phyloP scores from a whole-genome alignment of 2,797 vertebrate species.

The Carduelis carduelis region DNA sequence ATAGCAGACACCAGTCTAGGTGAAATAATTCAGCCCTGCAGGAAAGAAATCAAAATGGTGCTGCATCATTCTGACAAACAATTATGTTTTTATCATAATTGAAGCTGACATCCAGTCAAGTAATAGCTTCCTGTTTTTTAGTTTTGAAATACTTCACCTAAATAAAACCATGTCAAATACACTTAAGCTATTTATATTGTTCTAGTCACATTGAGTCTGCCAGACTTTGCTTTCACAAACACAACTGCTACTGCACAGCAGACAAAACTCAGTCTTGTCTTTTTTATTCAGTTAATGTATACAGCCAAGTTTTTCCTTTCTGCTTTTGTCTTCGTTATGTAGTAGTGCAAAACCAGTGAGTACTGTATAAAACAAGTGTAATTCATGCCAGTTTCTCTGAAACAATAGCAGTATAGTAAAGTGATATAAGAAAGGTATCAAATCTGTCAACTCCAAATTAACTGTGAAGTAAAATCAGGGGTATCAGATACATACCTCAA shows the following conservation, averaged over 20 bases:
- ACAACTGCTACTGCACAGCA: neutral
- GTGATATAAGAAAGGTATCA: neutral
- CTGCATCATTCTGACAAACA: neutral
- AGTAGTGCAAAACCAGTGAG: neutral
- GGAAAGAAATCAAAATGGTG: slow-evolving; percentile 3
- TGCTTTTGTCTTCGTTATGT: neutral
- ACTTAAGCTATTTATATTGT: neutral
- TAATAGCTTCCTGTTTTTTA: slow-evolving; percentile 46
- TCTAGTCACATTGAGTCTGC: neutral
- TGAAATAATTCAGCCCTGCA: slow-evolving; percentile 25
- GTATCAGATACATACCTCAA: neutral
- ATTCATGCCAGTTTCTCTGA: neutral
- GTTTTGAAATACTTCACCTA: slow-evolving; percentile 25
- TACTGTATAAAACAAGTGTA: neutral
- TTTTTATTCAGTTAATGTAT: neutral
- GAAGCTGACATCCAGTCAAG: neutral
- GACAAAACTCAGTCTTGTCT: neutral
- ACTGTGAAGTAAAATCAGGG: neutral
- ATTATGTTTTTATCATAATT: neutral
- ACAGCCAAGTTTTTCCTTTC: neutral
- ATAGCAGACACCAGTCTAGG: neutral
- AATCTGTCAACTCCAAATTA: neutral
- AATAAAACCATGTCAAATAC: slow-evolving; percentile 8
- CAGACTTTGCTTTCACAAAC: neutral
- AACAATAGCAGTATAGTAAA: neutral